These are phyloP conservation scores for Drosophila rufa DNA, from an alignment of 1,140 invertebrate genomes.

Conservation along the genomic window DNA sequence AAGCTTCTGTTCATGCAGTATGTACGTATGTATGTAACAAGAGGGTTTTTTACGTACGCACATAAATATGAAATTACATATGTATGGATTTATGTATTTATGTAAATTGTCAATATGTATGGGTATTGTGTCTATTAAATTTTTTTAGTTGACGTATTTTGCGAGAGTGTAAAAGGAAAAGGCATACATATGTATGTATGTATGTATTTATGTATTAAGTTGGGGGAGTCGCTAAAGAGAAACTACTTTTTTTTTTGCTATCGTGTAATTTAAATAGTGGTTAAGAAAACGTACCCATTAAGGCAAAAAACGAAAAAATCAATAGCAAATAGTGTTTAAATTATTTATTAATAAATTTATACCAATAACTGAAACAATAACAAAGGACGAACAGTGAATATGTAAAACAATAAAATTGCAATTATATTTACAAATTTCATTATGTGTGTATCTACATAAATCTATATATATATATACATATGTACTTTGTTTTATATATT, in stretches of 20 bases:
- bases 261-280: slow-evolving; percentile 13
- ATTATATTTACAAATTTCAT: slow-evolving; percentile 69
- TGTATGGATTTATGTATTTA: slow-evolving; percentile 12
- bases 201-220: slow-evolving; percentile 10
- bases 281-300: not conserved
- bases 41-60: slow-evolving; percentile 5
- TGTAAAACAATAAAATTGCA: slow-evolving; percentile 66
- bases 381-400: slow-evolving; percentile 65
- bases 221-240: slow-evolving; percentile 13
- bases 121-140: slow-evolving; percentile 9
- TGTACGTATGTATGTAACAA: slow-evolving; percentile 1
- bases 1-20: slow-evolving; percentile 2
- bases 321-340: slow-evolving; percentile 60
- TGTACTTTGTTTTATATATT: slow-evolving; percentile 68
- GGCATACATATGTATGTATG: not conserved
- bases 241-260: slow-evolving; percentile 19
- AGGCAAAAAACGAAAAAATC: slow-evolving; percentile 2
- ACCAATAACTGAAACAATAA: slow-evolving; percentile 57
- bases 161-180: not conserved
- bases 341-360: slow-evolving; percentile 67
- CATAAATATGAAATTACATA: slow-evolving; percentile 10
- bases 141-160: slow-evolving; percentile 7
- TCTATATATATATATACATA: slow-evolving; percentile 32
- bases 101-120: slow-evolving; percentile 15
- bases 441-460: slow-evolving; percentile 45